A percentile compares a stretch with the other conserved stretches of the same genome.
phyloP scores from a whole-genome alignment of 2,888 invertebrate species.

The Lycocerus yunnanus region DNA sequence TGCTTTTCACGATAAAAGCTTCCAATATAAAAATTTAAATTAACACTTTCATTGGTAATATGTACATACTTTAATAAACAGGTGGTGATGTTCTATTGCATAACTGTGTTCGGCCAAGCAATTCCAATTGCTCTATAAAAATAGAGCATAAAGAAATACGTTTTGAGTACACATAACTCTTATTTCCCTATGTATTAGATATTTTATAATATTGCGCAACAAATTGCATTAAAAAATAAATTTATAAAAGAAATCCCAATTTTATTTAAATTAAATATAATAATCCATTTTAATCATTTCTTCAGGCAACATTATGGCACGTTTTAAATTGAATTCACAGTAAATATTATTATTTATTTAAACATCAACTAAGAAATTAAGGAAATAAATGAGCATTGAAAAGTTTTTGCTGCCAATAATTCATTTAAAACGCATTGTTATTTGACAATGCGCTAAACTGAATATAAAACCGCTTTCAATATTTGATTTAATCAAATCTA shows the following conservation, averaged over 20 bases:
- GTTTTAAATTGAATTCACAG: background rate
- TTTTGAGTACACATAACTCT: constrained; percentile 3
- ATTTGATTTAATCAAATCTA: background rate
- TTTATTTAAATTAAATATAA: background rate
- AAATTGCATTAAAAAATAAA: background rate
- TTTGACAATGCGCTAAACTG: background rate
- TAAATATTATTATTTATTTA: background rate
- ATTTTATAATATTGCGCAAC: background rate
- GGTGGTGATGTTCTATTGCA: constrained; percentile 16
- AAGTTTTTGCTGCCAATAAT: background rate
- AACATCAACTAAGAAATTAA: background rate
- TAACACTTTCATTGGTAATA: background rate
- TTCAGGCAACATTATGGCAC: background rate
- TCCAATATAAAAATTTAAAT: constrained; percentile 10
- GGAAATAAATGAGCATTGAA: background rate
- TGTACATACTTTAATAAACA: constrained; percentile 4
- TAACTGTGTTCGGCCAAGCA: constrained; percentile 15
- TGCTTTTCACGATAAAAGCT: background rate
- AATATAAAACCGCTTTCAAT: background rate
- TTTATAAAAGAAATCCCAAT: background rate
- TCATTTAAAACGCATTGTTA: background rate
- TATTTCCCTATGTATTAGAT: constrained; percentile 6
- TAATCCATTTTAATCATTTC: background rate
- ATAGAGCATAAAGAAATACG: constrained; percentile 19
- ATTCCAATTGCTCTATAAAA: constrained; percentile 19